phyloP scores from a whole-genome alignment of 2,113 vertebrate genomes.

The Chascanopsetta lugubris region DNA sequence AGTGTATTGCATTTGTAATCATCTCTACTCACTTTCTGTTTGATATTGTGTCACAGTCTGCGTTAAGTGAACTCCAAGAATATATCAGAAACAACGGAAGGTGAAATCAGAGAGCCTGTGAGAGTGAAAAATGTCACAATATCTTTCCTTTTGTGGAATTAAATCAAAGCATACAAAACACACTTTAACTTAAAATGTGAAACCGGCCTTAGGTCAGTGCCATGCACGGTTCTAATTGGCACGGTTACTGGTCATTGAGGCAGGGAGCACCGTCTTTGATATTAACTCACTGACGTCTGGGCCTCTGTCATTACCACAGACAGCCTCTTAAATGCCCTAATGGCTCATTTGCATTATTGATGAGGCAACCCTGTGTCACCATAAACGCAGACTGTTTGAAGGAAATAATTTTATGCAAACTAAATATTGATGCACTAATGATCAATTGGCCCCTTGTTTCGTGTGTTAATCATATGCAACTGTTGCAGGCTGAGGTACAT shows the following conservation, averaged over 20 bases:
- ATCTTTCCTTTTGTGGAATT: conserved; percentile 4
- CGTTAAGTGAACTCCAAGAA: not conserved
- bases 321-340: conserved; percentile 89
- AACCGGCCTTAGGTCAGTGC: conserved; percentile 13
- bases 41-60: conserved; percentile 29
- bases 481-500: conserved; percentile 90
- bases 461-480: conserved; percentile 95
- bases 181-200: conserved; percentile 9
- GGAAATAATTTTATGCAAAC: conserved; percentile 98
- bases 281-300: conserved; percentile 80
- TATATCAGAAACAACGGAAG: conserved; percentile 4
- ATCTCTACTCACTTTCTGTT: conserved; percentile 47
- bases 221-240: conserved; percentile 44
- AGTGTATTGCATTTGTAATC: conserved; percentile 48
- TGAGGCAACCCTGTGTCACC: conserved; percentile 94
- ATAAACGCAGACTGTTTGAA: conserved; percentile 93
- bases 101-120: conserved; percentile 13
- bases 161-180: not conserved
- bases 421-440: conserved; percentile 95
- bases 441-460: conserved; percentile 93
- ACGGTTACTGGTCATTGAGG: conserved; percentile 63
- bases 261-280: conserved; percentile 69
- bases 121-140: not conserved
- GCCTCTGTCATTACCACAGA: conserved; percentile 90
- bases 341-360: conserved; percentile 97